These are phyloP conservation scores for Dryobates pubescens DNA, from an alignment of 2,797 vertebrate genomes.

Conservation along the genomic window DNA sequence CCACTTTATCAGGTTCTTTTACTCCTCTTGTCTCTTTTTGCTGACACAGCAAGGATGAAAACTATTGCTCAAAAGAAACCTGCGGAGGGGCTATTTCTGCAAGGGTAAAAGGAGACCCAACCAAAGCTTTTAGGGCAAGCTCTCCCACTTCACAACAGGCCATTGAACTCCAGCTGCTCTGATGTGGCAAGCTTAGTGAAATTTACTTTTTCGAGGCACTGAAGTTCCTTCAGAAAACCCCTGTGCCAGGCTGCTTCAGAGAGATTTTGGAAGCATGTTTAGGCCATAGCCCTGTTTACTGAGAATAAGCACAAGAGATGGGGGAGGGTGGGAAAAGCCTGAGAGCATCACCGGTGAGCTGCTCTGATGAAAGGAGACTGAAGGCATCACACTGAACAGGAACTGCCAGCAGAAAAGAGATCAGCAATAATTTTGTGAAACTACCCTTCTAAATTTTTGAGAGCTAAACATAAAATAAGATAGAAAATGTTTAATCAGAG, in stretches of 20 bases:
- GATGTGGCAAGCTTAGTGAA: background rate
- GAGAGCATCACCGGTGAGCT: background rate
- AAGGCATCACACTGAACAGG: background rate
- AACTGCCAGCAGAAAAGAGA: background rate
- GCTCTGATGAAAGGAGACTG: background rate
- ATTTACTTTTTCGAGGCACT: background rate
- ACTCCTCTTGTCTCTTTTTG: background rate
- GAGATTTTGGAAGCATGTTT: background rate
- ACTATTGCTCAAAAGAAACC: background rate
- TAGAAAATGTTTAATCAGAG: background rate
- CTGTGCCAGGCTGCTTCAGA: background rate
- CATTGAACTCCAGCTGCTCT: background rate
- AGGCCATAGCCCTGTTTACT: background rate
- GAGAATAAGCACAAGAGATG: background rate
- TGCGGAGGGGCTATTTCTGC: background rate
- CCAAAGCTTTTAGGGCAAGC: background rate
- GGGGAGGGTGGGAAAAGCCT: background rate
- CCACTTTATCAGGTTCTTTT: constrained; percentile 11
- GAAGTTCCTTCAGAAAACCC: background rate
- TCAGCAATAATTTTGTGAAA: background rate
- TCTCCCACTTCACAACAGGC: background rate
- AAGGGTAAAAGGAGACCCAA: background rate
- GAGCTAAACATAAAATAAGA: background rate
- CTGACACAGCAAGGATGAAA: constrained; percentile 30
- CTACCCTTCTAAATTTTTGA: background rate